Percentiles rank a stretch among this genome's conserved stretches.
phyloP scores from a whole-genome alignment of 2,888 invertebrate species.

The Nemotelus pantherinus region DNA sequence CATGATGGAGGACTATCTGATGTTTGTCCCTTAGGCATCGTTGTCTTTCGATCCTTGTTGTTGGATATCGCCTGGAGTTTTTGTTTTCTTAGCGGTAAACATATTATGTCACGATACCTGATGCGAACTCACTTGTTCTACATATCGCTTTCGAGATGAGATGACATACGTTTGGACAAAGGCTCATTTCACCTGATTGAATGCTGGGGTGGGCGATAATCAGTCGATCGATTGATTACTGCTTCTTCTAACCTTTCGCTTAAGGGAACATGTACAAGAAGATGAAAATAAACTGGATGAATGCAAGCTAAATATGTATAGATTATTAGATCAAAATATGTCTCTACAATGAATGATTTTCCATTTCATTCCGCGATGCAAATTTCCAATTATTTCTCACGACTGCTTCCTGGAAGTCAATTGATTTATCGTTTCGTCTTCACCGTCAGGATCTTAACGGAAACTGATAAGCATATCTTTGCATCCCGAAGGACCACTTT shows the following conservation, averaged over 20 bases:
- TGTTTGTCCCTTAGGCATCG: neutral
- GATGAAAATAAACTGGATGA: too few species aligned
- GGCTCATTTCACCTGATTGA: neutral
- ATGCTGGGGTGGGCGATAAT: too few species aligned
- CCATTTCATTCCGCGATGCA: too few species aligned
- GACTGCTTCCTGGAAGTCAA: neutral
- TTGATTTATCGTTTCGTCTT: neutral
- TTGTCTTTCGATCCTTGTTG: slow-evolving; percentile 3
- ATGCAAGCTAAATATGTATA: too few species aligned
- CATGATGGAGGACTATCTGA: neutral
- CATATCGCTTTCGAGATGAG: neutral
- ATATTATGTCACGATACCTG: slow-evolving; percentile 5
- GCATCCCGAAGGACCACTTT: slow-evolving; percentile 25
- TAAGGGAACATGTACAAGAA: too few species aligned
- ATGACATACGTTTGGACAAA: slow-evolving; percentile 13
- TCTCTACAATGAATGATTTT: too few species aligned
- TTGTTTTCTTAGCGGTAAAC: slow-evolving; percentile 1
- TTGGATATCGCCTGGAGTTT: neutral
- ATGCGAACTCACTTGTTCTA: slow-evolving; percentile 29
- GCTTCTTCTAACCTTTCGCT: too few species aligned
- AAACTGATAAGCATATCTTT: neutral
- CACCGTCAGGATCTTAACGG: neutral
- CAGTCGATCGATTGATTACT: too few species aligned
- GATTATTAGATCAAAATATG: too few species aligned
- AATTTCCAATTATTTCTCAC: neutral